phyloP scores from a whole-genome alignment of 2,113 vertebrate species.

The Mugil cephalus region DNA sequence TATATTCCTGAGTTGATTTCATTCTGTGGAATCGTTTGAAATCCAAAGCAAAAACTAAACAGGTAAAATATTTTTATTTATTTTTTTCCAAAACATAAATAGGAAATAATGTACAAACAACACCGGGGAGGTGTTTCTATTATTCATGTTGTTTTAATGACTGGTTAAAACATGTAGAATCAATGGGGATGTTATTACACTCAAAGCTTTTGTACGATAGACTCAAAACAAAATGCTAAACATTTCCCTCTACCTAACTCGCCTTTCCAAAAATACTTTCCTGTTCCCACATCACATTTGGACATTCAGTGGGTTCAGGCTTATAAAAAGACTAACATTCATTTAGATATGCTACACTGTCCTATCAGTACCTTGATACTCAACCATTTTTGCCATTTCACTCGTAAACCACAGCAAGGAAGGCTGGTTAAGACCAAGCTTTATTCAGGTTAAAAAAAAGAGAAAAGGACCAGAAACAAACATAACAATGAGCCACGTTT shows the following conservation, averaged over 20 bases:
- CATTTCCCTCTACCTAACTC: neutral
- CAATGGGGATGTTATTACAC: neutral
- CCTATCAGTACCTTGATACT: neutral
- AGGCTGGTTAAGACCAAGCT: conserved; percentile 58
- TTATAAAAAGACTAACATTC: neutral
- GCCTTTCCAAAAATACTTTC: neutral
- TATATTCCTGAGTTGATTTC: neutral
- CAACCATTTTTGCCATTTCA: neutral
- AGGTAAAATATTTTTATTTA: conserved; percentile 15
- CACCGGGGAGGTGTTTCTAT: conserved; percentile 28
- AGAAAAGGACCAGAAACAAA: conserved; percentile 34
- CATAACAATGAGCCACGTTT: conserved; percentile 42
- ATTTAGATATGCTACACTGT: neutral
- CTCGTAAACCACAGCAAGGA: conserved; percentile 20
- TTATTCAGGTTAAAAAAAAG: conserved; percentile 70
- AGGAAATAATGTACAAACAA: conserved; percentile 2
- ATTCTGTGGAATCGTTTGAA: conserved; percentile 8
- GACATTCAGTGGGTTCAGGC: neutral
- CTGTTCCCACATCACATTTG: conserved; percentile 1
- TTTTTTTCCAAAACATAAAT: conserved; percentile 14
- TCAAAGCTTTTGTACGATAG: neutral
- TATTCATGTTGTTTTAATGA: conserved; percentile 41
- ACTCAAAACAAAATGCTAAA: neutral
- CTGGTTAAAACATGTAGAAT: conserved; percentile 27
- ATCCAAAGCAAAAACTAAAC: conserved; percentile 32